Conservation (phyloP, 2,888 invertebrate genomes). For the Amblyjoppa proteus region DNA sequence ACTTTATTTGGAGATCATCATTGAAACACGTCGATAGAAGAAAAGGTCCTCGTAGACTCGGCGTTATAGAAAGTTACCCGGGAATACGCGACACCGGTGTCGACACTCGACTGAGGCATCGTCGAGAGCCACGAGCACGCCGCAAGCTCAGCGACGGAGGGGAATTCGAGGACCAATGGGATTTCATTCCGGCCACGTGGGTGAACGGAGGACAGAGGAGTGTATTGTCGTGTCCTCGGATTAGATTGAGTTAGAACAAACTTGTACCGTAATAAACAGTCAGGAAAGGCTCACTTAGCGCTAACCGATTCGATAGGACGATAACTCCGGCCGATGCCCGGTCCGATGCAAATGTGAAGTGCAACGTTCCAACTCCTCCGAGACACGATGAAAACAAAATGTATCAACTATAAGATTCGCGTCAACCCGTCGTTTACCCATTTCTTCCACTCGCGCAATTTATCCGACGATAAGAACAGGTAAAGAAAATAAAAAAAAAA, state of each 20-base stretch:
- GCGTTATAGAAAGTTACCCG: conserved; percentile 50
- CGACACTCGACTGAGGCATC: conserved; percentile 70
- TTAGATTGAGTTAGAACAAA: conserved; percentile 52
- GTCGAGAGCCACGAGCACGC: conserved; percentile 69
- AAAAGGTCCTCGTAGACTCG: neutral
- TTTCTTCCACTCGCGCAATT: neutral
- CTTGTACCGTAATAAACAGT: conserved; percentile 32
- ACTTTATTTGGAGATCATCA: neutral
- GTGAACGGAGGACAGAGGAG: conserved; percentile 41
- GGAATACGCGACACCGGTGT: conserved; percentile 68
- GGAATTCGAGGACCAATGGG: conserved; percentile 71
- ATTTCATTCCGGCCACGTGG: conserved; percentile 73
- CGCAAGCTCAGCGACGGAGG: conserved; percentile 73
- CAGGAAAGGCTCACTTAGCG: conserved; percentile 53
- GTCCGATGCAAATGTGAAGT: neutral
- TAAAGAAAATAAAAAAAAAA: neutral
- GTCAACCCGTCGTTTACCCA: neutral
- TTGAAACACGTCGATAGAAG: conserved; percentile 6
- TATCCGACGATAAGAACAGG: conserved; percentile 1
- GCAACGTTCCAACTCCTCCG: neutral
- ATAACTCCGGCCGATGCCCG: conserved; percentile 14
- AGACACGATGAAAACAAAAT: neutral
- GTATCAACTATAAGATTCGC: neutral
- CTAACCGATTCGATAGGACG: conserved; percentile 12
- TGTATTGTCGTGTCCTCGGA: conserved; percentile 21